Conservation (phyloP, 2,888 invertebrate genomes). For the Archaeoteleia sp. region DNA sequence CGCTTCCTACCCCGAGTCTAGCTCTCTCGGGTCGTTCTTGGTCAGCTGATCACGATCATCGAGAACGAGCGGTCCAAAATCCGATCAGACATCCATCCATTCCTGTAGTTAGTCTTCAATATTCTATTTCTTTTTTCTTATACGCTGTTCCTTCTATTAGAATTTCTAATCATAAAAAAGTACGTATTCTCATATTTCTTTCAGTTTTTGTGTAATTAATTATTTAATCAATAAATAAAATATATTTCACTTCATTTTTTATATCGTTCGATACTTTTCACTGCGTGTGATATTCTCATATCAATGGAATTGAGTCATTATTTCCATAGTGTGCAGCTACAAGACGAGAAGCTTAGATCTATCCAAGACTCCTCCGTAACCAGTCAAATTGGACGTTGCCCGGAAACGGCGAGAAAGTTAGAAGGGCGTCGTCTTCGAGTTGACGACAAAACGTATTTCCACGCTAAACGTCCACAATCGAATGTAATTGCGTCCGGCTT, state of each 20-base stretch:
- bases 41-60: conserved; percentile 65
- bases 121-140: too few species aligned
- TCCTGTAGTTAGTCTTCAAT: conserved; percentile 2
- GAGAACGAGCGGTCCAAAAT: conserved; percentile 35
- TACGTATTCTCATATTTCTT: too few species aligned
- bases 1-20: conserved; percentile 55
- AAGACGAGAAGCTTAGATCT: conserved; percentile 28
- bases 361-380: conserved; percentile 49
- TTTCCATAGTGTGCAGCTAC: conserved; percentile 27
- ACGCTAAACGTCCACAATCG: conserved; percentile 46
- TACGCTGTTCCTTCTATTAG: too few species aligned
- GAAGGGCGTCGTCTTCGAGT: conserved; percentile 50
- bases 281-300: neutral
- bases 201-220: too few species aligned
- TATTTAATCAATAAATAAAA: too few species aligned
- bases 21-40: conserved; percentile 65
- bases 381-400: conserved; percentile 55
- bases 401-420: conserved; percentile 50
- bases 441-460: conserved; percentile 36
- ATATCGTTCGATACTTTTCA: too few species aligned
- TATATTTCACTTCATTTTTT: too few species aligned
- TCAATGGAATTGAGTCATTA: conserved; percentile 37
- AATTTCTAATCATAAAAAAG: too few species aligned
- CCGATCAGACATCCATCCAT: conserved; percentile 39
- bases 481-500: conserved; percentile 47